Base-by-base conservation (phyloP, 2,888 invertebrate genomes). In the Galerucella nymphaeae region DNA sequence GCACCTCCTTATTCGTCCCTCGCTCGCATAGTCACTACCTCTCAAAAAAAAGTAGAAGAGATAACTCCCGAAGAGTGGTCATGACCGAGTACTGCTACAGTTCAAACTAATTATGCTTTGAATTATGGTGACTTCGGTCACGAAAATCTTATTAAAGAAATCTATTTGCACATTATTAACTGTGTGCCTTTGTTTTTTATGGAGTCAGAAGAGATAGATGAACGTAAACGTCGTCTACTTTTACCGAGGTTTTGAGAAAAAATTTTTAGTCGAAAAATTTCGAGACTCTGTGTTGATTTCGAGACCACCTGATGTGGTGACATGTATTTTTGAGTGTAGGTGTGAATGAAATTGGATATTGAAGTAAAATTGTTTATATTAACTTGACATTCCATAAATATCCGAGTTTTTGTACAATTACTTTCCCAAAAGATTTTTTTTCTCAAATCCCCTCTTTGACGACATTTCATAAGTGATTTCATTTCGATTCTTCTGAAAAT, bases 71-170 rank as follows among this genome's bases (percentile, higher is more conserved):
- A 75, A 77, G 72, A 75, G 68, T 79, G 79, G 75, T 79, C 79
- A 79, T 79, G 79, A 79, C 79, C 77, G 76, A 75, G 76, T 75
- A 75, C 77, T 75, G 76, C 76, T 79, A 77, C 76, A 77, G 79
- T 77, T 77, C 77, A 79, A 77, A 74, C 74, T 79, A 77, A 79
- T 79, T 79, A 79, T 70, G 76, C 67, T 66, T 76, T 77, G 75
- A 75, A 74, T 75, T 77, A 77, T 78, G 71, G 76, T 68, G 74
- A 77, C 73, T 76, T 59, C 63, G 64, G 75, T 78, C 78, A 78
- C 78, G 78, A 77, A 71, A 63, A 73, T 73, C 70, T 74, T 77
- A 77, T 77, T 76, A 75, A 74, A 72, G 74, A 77, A 75, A 75
- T 78, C 76, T 76, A 76, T 78, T 78, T 75, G 73, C 75, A 76